Evolutionary conservation across 1,140 invertebrate genomes (phyloP).

Genomic region (Leptinotarsa lineolata): DNA sequence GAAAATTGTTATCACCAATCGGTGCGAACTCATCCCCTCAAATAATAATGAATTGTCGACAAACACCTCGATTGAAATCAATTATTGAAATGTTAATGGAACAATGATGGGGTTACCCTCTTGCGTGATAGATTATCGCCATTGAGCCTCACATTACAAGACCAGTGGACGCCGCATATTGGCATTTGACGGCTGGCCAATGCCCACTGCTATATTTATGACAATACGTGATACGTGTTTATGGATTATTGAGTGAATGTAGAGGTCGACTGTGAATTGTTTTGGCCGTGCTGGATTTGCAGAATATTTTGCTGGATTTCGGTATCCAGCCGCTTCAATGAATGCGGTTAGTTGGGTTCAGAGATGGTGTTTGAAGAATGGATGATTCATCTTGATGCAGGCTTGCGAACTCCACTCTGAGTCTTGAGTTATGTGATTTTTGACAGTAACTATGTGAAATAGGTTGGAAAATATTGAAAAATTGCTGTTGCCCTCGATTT

Average conservation of each 20-base stretch:
- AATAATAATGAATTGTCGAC: not conserved
- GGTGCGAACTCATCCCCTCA: too few relatives aligned
- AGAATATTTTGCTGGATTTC: not conserved
- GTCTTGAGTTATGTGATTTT: too few relatives aligned
- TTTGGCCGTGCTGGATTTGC: not conserved
- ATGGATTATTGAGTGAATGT: slow-evolving; percentile 3
- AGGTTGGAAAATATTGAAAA: too few relatives aligned
- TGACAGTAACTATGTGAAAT: too few relatives aligned
- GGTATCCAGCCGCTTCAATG: not conserved
- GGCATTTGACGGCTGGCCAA: slow-evolving; percentile 1
- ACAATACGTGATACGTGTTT: not conserved
- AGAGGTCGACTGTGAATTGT: slow-evolving; percentile 3
- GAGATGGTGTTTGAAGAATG: too few relatives aligned
- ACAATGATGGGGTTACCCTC: not conserved
- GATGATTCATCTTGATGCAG: too few relatives aligned
- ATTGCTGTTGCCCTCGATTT: too few relatives aligned
- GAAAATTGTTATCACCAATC: not conserved
- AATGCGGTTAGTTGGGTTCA: not conserved
- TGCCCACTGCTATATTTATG: not conserved
- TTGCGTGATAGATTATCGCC: slow-evolving; percentile 5
- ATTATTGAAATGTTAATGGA: not conserved
- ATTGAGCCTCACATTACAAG: not conserved
- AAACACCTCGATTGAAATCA: not conserved
- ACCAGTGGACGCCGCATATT: not conserved
- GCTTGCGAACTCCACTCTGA: too few relatives aligned